Percentiles rank a stretch among this genome's conserved stretches.
Conservation (phyloP, 2,797 vertebrate genomes). For the Eospalax fontanierii region DNA sequence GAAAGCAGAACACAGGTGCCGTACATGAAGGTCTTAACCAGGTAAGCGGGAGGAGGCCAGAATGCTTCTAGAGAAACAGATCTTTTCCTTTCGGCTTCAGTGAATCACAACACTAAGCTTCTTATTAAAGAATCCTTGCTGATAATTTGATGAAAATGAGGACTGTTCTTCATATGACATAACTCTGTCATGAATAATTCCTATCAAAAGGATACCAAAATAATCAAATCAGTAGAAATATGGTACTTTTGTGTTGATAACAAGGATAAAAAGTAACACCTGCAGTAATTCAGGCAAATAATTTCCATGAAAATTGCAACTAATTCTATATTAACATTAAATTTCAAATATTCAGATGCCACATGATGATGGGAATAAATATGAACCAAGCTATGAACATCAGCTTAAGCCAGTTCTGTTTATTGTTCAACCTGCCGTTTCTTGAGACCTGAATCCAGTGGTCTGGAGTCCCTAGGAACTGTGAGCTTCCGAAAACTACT, state of each 20-base stretch:
- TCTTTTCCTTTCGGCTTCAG: neutral
- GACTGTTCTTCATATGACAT: neutral
- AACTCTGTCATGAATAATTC: neutral
- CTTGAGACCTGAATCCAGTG: too few relatives aligned
- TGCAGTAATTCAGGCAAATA: neutral
- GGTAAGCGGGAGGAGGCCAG: neutral
- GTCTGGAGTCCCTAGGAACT: neutral
- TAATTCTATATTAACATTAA: neutral
- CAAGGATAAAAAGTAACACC: neutral
- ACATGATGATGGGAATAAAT: neutral
- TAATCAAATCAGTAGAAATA: constrained; percentile 35
- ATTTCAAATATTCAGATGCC: neutral
- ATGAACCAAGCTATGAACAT: neutral
- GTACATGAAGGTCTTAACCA: neutral
- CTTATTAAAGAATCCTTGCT: neutral
- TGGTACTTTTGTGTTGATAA: neutral
- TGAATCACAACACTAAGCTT: neutral
- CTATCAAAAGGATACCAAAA: neutral
- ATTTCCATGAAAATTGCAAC: neutral
- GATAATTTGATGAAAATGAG: neutral
- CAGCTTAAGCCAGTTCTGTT: neutral
- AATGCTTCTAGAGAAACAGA: neutral
- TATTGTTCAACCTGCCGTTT: neutral
- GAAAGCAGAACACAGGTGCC: neutral
- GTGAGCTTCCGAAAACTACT: neutral